A percentile compares a stretch with the other conserved stretches of the same genome.
Evolutionary conservation across 2,113 vertebrate species (phyloP).

Genomic region (Junco hyemalis): DNA sequence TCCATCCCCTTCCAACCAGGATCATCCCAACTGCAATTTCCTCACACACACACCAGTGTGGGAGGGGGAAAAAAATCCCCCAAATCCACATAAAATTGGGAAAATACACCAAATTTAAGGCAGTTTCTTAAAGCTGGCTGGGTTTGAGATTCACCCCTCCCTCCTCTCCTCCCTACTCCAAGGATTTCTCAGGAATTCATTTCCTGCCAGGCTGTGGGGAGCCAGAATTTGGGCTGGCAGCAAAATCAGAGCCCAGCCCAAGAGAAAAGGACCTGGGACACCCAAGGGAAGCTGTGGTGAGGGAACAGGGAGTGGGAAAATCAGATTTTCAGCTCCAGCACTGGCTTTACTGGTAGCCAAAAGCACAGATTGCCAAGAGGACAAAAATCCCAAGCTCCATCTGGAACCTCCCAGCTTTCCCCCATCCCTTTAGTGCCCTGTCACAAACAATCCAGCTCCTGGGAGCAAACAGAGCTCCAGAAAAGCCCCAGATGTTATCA

Average conservation of each 20-base stretch:
- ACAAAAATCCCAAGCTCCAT: not conserved
- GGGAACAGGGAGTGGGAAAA: not conserved
- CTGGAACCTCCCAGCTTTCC: not conserved
- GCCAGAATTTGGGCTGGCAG: not conserved
- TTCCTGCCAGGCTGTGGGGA: not conserved
- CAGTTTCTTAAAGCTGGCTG: not conserved
- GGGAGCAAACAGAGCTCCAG: not conserved
- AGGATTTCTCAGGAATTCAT: not conserved
- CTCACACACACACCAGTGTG: not conserved
- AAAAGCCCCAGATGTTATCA: not conserved
- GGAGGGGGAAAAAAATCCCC: not conserved
- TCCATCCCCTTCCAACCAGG: not conserved
- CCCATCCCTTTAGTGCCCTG: not conserved
- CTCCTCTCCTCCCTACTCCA: not conserved
- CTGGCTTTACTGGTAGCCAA: not conserved
- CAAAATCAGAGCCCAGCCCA: not conserved
- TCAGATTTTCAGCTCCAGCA: not conserved
- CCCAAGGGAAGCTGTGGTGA: not conserved
- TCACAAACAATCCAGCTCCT: not conserved
- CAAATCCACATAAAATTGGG: not conserved
- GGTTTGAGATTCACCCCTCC: not conserved
- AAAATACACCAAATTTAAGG: not conserved
- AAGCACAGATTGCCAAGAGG: not conserved
- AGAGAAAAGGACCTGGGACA: not conserved
- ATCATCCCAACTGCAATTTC: rapidly evolving